Conservation (phyloP, 2,888 invertebrate species). For the Entomobrya proxima region DNA sequence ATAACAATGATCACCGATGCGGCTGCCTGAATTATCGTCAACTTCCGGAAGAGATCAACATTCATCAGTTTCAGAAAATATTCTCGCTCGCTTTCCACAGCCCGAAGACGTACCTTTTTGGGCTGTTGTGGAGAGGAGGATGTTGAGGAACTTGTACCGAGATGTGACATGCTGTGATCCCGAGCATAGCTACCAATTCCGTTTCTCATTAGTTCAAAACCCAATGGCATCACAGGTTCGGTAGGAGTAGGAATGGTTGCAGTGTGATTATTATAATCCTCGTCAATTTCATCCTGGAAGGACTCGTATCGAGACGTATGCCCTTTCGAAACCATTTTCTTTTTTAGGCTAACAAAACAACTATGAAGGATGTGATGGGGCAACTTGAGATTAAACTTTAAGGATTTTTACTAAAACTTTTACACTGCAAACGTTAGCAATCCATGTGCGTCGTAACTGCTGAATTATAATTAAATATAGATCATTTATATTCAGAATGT, state of each 20-base stretch:
- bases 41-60: slow-evolving; percentile 46
- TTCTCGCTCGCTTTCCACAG: slow-evolving; percentile 63
- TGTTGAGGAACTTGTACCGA: neutral
- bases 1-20: slow-evolving; percentile 40
- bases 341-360: too few relatives aligned
- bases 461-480: too few relatives aligned
- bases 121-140: neutral
- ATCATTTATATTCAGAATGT: too few relatives aligned
- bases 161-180: neutral
- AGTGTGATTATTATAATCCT: neutral
- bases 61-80: slow-evolving; percentile 64
- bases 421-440: too few relatives aligned
- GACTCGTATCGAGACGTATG: slow-evolving; percentile 13
- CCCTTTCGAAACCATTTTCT: neutral
- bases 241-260: neutral
- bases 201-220: slow-evolving; percentile 31
- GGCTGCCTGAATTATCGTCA: slow-evolving; percentile 34
- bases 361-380: too few relatives aligned
- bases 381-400: neutral
- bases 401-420: too few relatives aligned
- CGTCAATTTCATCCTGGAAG: slow-evolving; percentile 45
- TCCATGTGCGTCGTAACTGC: too few relatives aligned
- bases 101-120: slow-evolving; percentile 54
- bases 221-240: neutral
- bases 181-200: neutral